Percentiles rank a stretch among this genome's conserved stretches.
Evolutionary conservation across 1,140 invertebrate genomes (phyloP).

Genomic region (Acyrthosiphon pisum): DNA sequence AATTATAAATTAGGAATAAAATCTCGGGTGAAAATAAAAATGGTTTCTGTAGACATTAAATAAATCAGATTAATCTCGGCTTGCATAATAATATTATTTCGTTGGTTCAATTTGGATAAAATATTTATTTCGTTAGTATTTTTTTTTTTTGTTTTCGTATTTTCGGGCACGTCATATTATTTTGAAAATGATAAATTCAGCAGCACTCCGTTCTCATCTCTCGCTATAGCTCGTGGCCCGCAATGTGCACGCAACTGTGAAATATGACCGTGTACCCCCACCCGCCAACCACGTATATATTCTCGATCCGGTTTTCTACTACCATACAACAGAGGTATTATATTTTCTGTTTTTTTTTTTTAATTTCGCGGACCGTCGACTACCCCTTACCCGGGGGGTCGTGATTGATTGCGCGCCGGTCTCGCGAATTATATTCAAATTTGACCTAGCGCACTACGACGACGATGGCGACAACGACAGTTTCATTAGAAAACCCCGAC

Average conservation of each 20-base stretch:
- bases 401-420: constrained; percentile 51
- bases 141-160: constrained; percentile 13
- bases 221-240: constrained; percentile 7
- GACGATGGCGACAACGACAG: constrained; percentile 3
- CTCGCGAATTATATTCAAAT: constrained; percentile 53
- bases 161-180: constrained; percentile 27
- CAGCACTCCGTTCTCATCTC: not conserved
- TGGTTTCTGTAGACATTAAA: constrained; percentile 16
- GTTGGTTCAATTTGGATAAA: not conserved
- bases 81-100: constrained; percentile 23
- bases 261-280: constrained; percentile 49
- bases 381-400: constrained; percentile 45
- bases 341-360: constrained; percentile 51
- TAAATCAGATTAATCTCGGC: constrained; percentile 17
- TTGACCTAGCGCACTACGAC: constrained; percentile 37
- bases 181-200: constrained; percentile 55
- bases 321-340: constrained; percentile 48
- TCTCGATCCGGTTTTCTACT: constrained; percentile 53
- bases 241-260: constrained; percentile 54
- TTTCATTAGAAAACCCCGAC: constrained; percentile 40
- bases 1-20: not conserved
- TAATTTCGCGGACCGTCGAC: constrained; percentile 57
- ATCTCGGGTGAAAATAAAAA: not conserved
- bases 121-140: constrained; percentile 24
- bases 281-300: constrained; percentile 20